Conservation (phyloP, 1,140 invertebrate species). For the Bombus waltoni region DNA sequence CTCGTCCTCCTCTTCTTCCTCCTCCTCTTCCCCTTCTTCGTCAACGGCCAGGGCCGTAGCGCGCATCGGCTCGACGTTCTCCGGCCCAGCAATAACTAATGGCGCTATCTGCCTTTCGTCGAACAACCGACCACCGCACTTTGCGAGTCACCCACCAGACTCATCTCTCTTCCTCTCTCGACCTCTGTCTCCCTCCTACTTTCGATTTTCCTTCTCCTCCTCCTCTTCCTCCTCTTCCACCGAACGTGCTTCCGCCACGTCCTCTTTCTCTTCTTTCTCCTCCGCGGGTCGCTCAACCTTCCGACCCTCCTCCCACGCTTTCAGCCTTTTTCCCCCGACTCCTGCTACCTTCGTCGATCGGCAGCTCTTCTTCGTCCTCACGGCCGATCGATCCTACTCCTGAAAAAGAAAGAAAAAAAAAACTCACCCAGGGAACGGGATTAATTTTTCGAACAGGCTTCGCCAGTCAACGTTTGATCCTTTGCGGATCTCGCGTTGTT, state of each 20-base stretch:
- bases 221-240: conserved; percentile 5
- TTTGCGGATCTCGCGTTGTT: background rate
- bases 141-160: conserved; percentile 63
- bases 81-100: conserved; percentile 60
- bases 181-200: conserved; percentile 19
- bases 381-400: conserved; percentile 33
- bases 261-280: conserved; percentile 51
- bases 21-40: conserved; percentile 57
- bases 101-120: conserved; percentile 69
- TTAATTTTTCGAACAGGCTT: conserved; percentile 34
- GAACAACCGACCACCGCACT: conserved; percentile 67
- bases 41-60: conserved; percentile 61
- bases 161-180: conserved; percentile 55
- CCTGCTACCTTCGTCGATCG: conserved; percentile 44
- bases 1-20: conserved; percentile 42
- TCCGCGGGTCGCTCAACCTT: conserved; percentile 62
- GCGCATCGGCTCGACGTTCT: conserved; percentile 56
- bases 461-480: background rate
- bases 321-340: conserved; percentile 25
- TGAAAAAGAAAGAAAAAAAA: background rate
- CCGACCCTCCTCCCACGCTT: conserved; percentile 49
- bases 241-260: conserved; percentile 53
- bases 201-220: conserved; percentile 8
- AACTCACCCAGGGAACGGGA: background rate
- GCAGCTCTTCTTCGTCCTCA: conserved; percentile 24